Conservation (phyloP, 2,888 invertebrate species). For the Lampropteryx suffumata region DNA sequence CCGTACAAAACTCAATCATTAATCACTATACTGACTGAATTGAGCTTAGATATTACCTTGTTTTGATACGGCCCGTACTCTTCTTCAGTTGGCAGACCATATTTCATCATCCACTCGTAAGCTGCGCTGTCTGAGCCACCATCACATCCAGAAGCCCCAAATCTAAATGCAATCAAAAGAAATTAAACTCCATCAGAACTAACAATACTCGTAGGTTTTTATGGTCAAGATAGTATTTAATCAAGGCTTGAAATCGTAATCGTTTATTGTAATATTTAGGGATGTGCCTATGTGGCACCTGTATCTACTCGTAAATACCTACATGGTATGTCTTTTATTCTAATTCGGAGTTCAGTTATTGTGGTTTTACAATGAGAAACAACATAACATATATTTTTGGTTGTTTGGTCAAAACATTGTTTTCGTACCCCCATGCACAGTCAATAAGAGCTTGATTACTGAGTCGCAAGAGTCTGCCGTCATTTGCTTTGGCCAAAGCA, state of each 20-base stretch:
- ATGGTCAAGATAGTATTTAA: too few species aligned
- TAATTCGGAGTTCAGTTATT: too few species aligned
- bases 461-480: slow-evolving; percentile 57
- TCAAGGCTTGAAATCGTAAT: too few species aligned
- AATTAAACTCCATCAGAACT: too few species aligned
- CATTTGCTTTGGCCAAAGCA: slow-evolving; percentile 58
- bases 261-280: too few species aligned
- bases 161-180: slow-evolving; percentile 51
- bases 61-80: slow-evolving; percentile 94
- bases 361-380: not conserved
- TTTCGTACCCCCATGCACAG: slow-evolving; percentile 62
- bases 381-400: too few species aligned
- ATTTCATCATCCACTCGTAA: slow-evolving; percentile 93
- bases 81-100: slow-evolving; percentile 91
- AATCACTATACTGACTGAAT: too few species aligned
- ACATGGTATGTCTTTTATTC: too few species aligned
- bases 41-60: slow-evolving; percentile 69
- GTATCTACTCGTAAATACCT: too few species aligned
- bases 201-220: too few species aligned
- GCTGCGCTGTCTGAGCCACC: slow-evolving; percentile 95
- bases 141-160: slow-evolving; percentile 93
- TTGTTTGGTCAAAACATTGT: not conserved
- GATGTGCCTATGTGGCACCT: too few species aligned
- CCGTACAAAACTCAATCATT: too few species aligned
- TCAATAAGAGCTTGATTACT: slow-evolving; percentile 67